A percentile compares a stretch with the other conserved stretches of the same genome.
Evolutionary conservation across 2,797 vertebrate species (phyloP).

Genomic region (Hippopotamyrus pictus): DNA sequence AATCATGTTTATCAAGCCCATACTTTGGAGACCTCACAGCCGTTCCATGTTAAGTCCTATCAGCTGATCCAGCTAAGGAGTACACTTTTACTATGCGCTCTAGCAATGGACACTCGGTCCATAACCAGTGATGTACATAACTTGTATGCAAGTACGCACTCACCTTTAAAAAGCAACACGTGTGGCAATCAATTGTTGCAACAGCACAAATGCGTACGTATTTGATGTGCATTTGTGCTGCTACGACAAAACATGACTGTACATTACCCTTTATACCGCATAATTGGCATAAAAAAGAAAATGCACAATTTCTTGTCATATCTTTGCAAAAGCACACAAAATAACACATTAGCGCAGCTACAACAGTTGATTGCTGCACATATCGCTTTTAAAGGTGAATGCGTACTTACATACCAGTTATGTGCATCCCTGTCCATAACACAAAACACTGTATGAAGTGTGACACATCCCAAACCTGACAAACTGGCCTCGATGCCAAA

Average conservation of each 20-base stretch:
- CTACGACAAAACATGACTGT: neutral
- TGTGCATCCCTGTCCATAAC: neutral
- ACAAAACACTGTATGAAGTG: neutral
- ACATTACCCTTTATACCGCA: neutral
- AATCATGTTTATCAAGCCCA: neutral
- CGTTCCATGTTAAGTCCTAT: neutral
- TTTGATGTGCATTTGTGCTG: neutral
- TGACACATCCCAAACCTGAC: neutral
- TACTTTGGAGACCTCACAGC: neutral
- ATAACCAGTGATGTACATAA: neutral
- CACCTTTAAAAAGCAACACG: neutral
- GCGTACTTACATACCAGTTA: neutral
- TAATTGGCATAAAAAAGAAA: neutral
- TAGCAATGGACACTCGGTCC: neutral
- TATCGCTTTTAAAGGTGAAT: neutral
- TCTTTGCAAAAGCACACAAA: neutral
- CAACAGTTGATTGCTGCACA: neutral
- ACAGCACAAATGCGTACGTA: neutral
- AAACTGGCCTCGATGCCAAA: neutral
- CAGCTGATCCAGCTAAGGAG: neutral
- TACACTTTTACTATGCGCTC: neutral
- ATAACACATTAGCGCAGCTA: neutral
- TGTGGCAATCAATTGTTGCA: neutral
- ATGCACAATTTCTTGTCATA: neutral
- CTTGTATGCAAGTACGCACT: neutral